Conservation (phyloP, 2,888 invertebrate species). For the Dasysyrphus tricinctus region DNA sequence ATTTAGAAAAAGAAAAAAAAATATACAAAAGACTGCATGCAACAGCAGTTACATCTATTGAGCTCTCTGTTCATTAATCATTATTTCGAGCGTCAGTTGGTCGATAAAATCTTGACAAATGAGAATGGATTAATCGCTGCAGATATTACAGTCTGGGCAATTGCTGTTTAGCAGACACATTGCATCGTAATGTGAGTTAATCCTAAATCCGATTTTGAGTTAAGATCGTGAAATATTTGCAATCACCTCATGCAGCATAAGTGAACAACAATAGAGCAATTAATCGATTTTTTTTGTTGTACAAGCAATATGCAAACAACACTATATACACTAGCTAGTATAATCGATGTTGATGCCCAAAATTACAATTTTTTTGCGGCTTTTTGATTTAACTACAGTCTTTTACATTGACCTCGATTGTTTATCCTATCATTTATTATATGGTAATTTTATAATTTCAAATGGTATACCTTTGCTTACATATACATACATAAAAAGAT, state of each 20-base stretch:
- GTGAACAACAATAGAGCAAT: conserved; percentile 68
- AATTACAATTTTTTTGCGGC: conserved; percentile 65
- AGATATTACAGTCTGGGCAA: conserved; percentile 46
- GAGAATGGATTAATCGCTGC: conserved; percentile 67
- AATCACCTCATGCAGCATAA: conserved; percentile 36
- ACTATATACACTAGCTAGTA: background rate
- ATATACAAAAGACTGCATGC: conserved; percentile 36
- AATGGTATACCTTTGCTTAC: conserved; percentile 19
- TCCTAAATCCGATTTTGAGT: conserved; percentile 49
- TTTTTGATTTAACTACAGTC: conserved; percentile 59
- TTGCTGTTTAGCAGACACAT: conserved; percentile 31
- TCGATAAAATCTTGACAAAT: conserved; percentile 71
- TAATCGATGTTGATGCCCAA: conserved; percentile 43
- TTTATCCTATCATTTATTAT: conserved; percentile 39
- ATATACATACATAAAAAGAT: background rate
- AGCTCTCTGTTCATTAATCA: conserved; percentile 57
- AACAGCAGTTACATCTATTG: conserved; percentile 53
- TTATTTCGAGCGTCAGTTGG: conserved; percentile 64
- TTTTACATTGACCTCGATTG: conserved; percentile 71
- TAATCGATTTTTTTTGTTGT: conserved; percentile 46
- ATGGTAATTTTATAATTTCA: conserved; percentile 38
- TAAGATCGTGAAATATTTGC: conserved; percentile 52
- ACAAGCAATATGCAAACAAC: conserved; percentile 28
- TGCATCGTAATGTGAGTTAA: conserved; percentile 45
- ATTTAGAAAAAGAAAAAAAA: conserved; percentile 4